Percentiles rank a stretch among this genome's conserved stretches.
Evolutionary conservation across 2,888 invertebrate species (phyloP).

Genomic region (Embidobia sp.): DNA sequence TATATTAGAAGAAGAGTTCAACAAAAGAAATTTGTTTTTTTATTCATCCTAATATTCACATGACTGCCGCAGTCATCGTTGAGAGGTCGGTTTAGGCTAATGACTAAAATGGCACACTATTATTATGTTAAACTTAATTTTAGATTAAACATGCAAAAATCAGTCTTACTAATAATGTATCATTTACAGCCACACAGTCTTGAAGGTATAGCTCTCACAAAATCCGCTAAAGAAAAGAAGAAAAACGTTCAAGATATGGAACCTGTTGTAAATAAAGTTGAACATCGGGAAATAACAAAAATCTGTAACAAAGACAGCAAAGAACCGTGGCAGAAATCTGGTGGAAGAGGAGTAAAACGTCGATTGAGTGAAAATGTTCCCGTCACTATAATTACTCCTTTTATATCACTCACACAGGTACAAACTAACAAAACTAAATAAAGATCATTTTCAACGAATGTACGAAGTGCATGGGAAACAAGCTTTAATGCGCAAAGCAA

Average conservation of each 20-base stretch:
- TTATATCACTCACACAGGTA: slow-evolving; percentile 72
- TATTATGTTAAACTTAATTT: no score
- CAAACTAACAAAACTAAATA: no score
- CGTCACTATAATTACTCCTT: slow-evolving; percentile 67
- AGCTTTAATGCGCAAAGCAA: no score
- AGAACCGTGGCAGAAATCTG: slow-evolving; percentile 71
- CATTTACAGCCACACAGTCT: slow-evolving; percentile 83
- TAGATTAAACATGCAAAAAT: neutral
- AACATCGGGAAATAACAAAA: slow-evolving; percentile 70
- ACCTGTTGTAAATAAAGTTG: slow-evolving; percentile 68
- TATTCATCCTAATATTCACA: no score
- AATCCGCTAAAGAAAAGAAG: slow-evolving; percentile 75
- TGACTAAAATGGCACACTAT: no score
- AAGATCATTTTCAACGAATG: no score
- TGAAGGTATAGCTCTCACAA: slow-evolving; percentile 77
- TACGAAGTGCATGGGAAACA: no score
- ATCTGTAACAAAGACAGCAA: slow-evolving; percentile 69
- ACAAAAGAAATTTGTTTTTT: no score
- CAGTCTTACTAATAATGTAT: no score
- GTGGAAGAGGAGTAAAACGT: slow-evolving; percentile 71
- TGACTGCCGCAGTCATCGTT: no score
- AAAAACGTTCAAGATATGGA: slow-evolving; percentile 72
- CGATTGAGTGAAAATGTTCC: slow-evolving; percentile 74
- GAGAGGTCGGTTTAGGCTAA: no score
- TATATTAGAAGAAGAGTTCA: no score